Evolutionary conservation across 2,113 vertebrate species (phyloP).

Genomic region (Nothocercus julius): DNA sequence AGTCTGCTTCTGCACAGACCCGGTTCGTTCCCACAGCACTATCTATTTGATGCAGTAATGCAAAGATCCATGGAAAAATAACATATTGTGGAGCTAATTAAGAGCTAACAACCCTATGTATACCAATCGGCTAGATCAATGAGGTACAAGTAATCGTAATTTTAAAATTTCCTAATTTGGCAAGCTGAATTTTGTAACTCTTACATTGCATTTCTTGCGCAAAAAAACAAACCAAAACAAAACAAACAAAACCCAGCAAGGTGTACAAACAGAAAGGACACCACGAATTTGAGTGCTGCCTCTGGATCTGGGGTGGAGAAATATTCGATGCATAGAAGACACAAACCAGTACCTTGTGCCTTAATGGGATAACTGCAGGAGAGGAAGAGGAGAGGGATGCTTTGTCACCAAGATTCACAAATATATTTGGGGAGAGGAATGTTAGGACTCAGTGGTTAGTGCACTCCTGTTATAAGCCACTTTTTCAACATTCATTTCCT

Average conservation of each 20-base stretch:
- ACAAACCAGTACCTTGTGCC: neutral
- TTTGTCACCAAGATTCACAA: neutral
- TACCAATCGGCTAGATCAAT: neutral
- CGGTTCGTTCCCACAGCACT: neutral
- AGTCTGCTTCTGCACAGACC: neutral
- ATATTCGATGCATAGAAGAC: fast-evolving
- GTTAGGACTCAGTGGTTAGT: neutral
- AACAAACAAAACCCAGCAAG: no score
- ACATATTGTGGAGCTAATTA: neutral
- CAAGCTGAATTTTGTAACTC: neutral
- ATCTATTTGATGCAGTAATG: fast-evolving
- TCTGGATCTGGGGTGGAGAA: neutral
- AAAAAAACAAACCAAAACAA: neutral
- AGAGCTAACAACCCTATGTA: neutral
- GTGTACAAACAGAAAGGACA: neutral
- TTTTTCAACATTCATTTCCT: neutral
- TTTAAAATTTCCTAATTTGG: neutral
- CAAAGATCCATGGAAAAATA: neutral
- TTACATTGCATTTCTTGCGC: neutral
- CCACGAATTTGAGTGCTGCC: fast-evolving
- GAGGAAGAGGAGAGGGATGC: neutral
- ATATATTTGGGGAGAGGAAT: neutral
- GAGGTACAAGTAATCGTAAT: neutral
- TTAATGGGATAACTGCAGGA: neutral
- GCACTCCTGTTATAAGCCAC: neutral